These are phyloP conservation scores for Oasisia sp. DNA, from an alignment of 2,888 invertebrate species.

Conservation along the genomic window DNA sequence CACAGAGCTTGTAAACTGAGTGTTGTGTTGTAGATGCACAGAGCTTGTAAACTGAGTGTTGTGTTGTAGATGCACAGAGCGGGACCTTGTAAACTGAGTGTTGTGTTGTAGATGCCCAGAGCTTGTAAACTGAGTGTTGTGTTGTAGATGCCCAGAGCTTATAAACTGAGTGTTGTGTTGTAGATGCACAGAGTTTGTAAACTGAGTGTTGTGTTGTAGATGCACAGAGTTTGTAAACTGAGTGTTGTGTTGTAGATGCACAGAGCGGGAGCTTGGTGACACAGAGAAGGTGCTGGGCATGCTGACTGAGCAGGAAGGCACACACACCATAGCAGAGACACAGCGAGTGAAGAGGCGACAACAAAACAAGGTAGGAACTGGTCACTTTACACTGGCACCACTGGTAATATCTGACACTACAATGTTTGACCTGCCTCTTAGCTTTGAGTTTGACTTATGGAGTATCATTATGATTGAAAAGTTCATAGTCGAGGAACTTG, in stretches of 20 bases:
- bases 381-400: not conserved
- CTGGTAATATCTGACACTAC: not conserved
- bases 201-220: not conserved
- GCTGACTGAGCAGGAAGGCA: not conserved
- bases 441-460: not conserved
- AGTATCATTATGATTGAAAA: not conserved
- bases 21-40: too few relatives aligned
- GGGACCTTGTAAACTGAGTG: too few relatives aligned
- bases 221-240: not conserved
- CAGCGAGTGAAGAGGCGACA: not conserved
- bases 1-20: too few relatives aligned
- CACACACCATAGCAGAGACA: not conserved
- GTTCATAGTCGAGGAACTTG: not conserved
- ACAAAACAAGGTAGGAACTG: not conserved
- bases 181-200: too few relatives aligned
- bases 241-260: slow-evolving; percentile 7
- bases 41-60: too few relatives aligned
- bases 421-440: not conserved
- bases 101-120: too few relatives aligned
- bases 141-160: too few relatives aligned
- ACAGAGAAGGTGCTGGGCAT: not conserved
- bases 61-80: too few relatives aligned
- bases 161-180: too few relatives aligned
- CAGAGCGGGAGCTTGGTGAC: not conserved
- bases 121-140: too few relatives aligned